Percentiles rank a stretch among this genome's conserved stretches.
Conservation (phyloP, 2,888 invertebrate species). For the Aleiodes leptofemur region DNA sequence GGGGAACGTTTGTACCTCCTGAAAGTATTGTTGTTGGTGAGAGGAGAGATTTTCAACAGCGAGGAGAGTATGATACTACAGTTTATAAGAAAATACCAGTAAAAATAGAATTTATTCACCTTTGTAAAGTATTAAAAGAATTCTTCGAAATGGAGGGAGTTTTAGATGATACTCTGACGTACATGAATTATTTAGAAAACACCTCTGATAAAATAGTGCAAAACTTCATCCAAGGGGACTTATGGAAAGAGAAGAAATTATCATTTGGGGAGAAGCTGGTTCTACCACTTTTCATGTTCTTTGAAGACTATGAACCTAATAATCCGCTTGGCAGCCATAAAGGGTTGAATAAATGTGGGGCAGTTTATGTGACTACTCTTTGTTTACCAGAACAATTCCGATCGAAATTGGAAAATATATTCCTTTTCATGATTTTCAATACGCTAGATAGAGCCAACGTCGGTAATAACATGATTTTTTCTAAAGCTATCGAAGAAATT, state of each 20-base stretch:
- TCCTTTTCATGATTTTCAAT: conserved; percentile 15
- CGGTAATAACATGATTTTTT: conserved; percentile 9
- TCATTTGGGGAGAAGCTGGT: too few species aligned
- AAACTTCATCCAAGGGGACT: too few species aligned
- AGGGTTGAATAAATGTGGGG: conserved; percentile 42
- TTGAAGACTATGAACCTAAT: conserved; percentile 46
- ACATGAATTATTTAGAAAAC: too few species aligned
- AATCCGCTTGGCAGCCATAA: conserved; percentile 45
- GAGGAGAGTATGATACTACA: not conserved
- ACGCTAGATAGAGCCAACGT: not conserved
- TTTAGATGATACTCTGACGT: not conserved
- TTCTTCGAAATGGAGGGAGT: not conserved
- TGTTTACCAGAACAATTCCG: conserved; percentile 33
- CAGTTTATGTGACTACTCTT: conserved; percentile 32
- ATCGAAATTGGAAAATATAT: conserved; percentile 24
- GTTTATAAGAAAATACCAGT: conserved; percentile 10
- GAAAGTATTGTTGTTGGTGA: not conserved
- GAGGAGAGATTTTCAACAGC: not conserved
- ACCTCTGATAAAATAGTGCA: too few species aligned
- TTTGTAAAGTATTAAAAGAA: not conserved
- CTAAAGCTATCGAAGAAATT: conserved; percentile 46
- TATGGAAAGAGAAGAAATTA: too few species aligned
- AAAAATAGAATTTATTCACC: not conserved
- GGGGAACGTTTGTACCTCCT: conserved; percentile 2
- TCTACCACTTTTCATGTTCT: conserved; percentile 34